Percentiles rank a stretch among this genome's conserved stretches.
Conservation (phyloP, 2,797 vertebrate species). For the Clarias laeviceps region DNA sequence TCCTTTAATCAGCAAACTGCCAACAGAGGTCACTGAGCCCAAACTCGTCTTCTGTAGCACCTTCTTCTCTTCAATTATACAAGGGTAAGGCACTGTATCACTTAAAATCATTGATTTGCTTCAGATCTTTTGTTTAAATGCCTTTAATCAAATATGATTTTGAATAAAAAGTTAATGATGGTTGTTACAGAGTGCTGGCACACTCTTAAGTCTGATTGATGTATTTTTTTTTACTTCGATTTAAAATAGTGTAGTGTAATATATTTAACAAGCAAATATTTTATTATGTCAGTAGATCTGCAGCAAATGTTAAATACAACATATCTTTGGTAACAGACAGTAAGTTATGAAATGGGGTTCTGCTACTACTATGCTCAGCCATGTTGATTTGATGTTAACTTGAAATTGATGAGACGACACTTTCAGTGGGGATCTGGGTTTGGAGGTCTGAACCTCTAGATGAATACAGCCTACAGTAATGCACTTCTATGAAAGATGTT, state of each 20-base stretch:
- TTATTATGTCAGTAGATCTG: neutral
- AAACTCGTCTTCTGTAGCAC: constrained; percentile 84
- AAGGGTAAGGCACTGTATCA: constrained; percentile 77
- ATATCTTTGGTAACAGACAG: neutral
- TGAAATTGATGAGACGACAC: neutral
- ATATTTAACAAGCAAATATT: neutral
- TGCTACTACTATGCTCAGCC: neutral
- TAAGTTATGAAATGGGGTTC: neutral
- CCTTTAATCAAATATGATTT: no score
- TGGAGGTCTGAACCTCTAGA: neutral
- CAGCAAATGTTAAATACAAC: neutral
- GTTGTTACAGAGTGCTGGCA: neutral
- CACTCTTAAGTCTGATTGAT: neutral
- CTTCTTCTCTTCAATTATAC: constrained; percentile 82
- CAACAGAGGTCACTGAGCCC: constrained; percentile 78
- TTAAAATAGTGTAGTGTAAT: neutral
- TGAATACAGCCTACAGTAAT: neutral
- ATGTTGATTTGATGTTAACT: neutral
- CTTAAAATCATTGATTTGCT: neutral
- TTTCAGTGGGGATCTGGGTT: neutral
- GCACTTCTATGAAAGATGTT: neutral
- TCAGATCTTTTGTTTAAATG: neutral
- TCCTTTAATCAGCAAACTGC: constrained; percentile 91
- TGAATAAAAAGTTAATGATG: neutral
- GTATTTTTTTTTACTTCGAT: neutral